These are phyloP conservation scores for Sphecodes monilicornis DNA, from an alignment of 2,888 invertebrate genomes.

Conservation along the genomic window DNA sequence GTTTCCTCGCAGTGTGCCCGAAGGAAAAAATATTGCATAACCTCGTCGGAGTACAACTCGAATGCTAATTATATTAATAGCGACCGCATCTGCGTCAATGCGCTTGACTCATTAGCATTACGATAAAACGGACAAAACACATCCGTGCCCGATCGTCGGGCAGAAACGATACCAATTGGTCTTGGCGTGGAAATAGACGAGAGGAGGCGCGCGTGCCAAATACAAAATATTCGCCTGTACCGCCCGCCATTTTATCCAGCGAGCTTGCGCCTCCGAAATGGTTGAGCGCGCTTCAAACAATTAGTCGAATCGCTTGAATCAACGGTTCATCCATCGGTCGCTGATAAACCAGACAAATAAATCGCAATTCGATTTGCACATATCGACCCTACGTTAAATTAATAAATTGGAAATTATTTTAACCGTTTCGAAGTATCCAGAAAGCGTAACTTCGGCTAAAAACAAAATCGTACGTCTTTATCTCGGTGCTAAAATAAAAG, in stretches of 20 bases:
- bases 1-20: constrained; percentile 43
- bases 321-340: neutral
- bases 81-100: constrained; percentile 56
- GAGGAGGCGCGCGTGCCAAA: constrained; percentile 7
- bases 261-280: neutral
- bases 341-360: neutral
- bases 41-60: constrained; percentile 33
- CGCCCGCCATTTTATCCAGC: constrained; percentile 13
- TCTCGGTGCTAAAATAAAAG: neutral
- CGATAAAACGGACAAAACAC: constrained; percentile 54
- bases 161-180: constrained; percentile 23
- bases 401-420: neutral
- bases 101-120: constrained; percentile 50
- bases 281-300: neutral
- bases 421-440: neutral
- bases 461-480: neutral
- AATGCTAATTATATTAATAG: constrained; percentile 61
- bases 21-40: constrained; percentile 54
- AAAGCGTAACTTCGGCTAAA: neutral
- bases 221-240: neutral
- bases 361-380: neutral
- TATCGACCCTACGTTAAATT: neutral
- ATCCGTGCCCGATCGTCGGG: constrained; percentile 30
- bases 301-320: neutral
- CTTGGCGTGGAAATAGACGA: constrained; percentile 22